Conservation (phyloP, 2,888 invertebrate species). For the Dynastes tityus region DNA sequence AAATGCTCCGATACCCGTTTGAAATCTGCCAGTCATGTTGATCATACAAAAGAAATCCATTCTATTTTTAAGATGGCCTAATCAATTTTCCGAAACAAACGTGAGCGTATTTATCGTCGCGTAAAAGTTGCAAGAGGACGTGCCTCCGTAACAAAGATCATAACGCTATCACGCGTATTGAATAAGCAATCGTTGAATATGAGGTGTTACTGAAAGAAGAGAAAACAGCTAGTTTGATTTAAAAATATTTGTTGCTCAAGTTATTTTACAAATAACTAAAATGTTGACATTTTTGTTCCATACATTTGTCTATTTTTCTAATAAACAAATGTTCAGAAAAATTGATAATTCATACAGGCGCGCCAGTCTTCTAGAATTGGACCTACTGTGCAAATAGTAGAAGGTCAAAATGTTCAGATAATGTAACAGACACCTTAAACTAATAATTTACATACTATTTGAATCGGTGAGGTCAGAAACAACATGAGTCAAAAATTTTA, state of each 20-base stretch:
- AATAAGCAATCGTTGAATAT: neutral
- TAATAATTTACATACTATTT: no score
- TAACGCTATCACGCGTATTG: neutral
- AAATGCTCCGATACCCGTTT: conserved; percentile 42
- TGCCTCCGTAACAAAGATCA: neutral
- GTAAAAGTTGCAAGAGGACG: conserved; percentile 24
- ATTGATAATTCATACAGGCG: no score
- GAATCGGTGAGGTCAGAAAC: no score
- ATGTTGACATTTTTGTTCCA: no score
- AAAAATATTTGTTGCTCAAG: neutral
- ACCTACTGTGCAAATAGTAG: no score
- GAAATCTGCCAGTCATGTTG: conserved; percentile 49
- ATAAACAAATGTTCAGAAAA: no score
- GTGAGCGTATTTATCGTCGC: conserved; percentile 39
- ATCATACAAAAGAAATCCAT: conserved; percentile 49
- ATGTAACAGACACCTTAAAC: no score
- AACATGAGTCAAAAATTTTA: no score
- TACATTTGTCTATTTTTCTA: no score
- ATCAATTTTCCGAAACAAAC: conserved; percentile 49
- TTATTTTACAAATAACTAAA: neutral
- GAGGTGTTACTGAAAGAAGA: neutral
- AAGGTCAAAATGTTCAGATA: no score
- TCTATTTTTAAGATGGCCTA: conserved; percentile 44
- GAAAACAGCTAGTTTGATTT: neutral
- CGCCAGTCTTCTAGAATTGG: no score